These are phyloP conservation scores for Psylliodes chrysocephalus DNA, from an alignment of 2,888 invertebrate species.

Conservation along the genomic window DNA sequence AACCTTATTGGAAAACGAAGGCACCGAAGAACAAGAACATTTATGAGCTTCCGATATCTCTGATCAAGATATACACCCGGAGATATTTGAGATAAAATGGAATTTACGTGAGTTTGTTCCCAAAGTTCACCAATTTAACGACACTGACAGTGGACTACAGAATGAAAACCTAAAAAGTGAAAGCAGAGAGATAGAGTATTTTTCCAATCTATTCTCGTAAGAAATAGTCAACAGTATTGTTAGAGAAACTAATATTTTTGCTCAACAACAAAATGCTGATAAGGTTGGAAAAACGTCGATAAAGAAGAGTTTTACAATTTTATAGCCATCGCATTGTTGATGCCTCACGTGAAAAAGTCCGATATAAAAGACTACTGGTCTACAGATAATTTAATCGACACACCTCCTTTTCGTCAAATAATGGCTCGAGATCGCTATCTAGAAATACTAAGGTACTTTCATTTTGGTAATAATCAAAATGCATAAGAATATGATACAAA, in stretches of 20 bases:
- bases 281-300: slow-evolving; percentile 16
- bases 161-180: no score
- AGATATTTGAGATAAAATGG: slow-evolving; percentile 9
- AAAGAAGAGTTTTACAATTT: slow-evolving; percentile 16
- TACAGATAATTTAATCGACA: slow-evolving; percentile 5
- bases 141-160: slow-evolving; percentile 10
- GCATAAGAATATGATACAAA: slow-evolving; percentile 2
- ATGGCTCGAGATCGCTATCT: slow-evolving; percentile 21
- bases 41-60: slow-evolving; percentile 5
- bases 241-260: slow-evolving; percentile 14
- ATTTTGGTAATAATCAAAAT: slow-evolving; percentile 19
- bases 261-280: slow-evolving; percentile 18
- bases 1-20: no score
- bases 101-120: slow-evolving; percentile 7
- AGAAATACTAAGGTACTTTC: slow-evolving; percentile 17
- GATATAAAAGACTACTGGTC: slow-evolving; percentile 11
- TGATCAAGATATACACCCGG: slow-evolving; percentile 2
- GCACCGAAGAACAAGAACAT: slow-evolving; percentile 7
- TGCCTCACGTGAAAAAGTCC: slow-evolving; percentile 17
- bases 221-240: slow-evolving; percentile 13
- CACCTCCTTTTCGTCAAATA: slow-evolving; percentile 4
- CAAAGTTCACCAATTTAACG: slow-evolving; percentile 9
- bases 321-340: slow-evolving; percentile 3
- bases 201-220: slow-evolving; percentile 6
- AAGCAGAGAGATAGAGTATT: slow-evolving; percentile 3